Evolutionary conservation across 2,113 vertebrate genomes (phyloP), one percentile per base, ranked within the genome.

Genomic region (Lasiurus cinereus): DNA sequence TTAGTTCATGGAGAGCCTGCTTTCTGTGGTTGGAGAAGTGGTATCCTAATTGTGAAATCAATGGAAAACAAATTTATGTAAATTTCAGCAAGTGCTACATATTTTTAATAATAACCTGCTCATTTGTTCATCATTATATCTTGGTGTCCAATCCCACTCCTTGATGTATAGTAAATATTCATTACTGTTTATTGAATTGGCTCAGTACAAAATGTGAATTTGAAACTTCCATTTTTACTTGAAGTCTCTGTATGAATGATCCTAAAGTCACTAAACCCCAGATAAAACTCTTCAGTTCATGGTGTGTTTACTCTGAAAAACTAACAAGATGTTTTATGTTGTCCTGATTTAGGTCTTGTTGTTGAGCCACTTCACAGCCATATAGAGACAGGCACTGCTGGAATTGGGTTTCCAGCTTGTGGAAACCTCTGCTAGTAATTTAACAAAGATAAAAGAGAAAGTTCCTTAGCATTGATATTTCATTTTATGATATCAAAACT

Each of bases 371-470:
- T 72, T 92, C 19, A 69, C 3, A 84, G 56, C 13, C 31, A 92
- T 21, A 39, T 31, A 12, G 36, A 77, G 88, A 91, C 66, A 48
- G 64, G 5, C 36, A n/a, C 33, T 36, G 16, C 54, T 31, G 43
- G 15, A 85, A 54, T 4, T n/a, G 9, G 7, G 18, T 80, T 80
- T 92, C 18, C 9, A 48, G 21, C 43, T 22, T 96, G 54, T 73
- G 46, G n/a, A 70, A 64, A 80, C 87, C 50, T 87, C 46, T 82
- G 50, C 39, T 36, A 82, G 6, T 77, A 73, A 78, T 50, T 88
- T 73, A 91, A 72, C 39, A 92, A 88, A 90, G 69, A 50, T 5
- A 86, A 94, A 83, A 79, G 72, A 43, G 6, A 22, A 88, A 83
- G 48, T 88, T 95, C 9, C 33, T 96, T 91, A 56, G 52, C 52